A percentile compares a stretch with the other conserved stretches of the same genome.
phyloP scores from a whole-genome alignment of 2,113 vertebrate species.

The Pardalotus punctatus region DNA sequence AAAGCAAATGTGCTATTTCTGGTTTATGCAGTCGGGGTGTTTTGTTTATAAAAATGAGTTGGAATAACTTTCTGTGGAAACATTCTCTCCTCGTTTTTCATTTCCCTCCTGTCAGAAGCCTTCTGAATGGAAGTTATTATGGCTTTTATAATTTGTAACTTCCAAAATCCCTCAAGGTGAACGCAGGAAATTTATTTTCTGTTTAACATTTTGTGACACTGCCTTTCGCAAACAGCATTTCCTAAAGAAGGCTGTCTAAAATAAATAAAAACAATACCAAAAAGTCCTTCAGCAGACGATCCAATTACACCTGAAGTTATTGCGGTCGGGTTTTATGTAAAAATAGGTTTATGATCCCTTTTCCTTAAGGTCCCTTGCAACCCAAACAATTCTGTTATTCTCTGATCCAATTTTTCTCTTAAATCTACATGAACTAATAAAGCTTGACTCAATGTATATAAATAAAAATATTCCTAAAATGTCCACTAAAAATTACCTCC shows the following conservation, averaged over 20 bases:
- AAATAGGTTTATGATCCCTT: not conserved
- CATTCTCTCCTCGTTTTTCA: not conserved
- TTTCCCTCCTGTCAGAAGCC: not conserved
- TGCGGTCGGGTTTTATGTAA: rapidly evolving
- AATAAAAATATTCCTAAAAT: not conserved
- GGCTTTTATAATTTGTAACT: not conserved
- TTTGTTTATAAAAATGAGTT: not conserved
- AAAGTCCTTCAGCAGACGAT: not conserved
- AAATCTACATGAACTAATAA: not conserved
- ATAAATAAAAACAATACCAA: not conserved
- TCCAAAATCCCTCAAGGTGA: not conserved
- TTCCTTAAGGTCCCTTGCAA: not conserved
- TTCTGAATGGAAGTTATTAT: not conserved
- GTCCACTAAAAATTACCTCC: not conserved
- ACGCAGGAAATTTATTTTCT: not conserved
- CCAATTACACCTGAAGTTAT: not conserved
- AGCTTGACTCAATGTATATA: not conserved
- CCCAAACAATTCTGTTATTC: not conserved
- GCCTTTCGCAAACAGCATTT: not conserved
- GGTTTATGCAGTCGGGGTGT: not conserved
- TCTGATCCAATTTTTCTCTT: not conserved
- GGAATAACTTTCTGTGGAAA: not conserved
- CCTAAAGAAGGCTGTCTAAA: not conserved
- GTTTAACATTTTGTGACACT: not conserved
- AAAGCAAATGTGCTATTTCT: not conserved